A percentile compares a stretch with the other conserved stretches of the same genome.
Conservation (phyloP, 2,797 vertebrate species). For the Channa striata region DNA sequence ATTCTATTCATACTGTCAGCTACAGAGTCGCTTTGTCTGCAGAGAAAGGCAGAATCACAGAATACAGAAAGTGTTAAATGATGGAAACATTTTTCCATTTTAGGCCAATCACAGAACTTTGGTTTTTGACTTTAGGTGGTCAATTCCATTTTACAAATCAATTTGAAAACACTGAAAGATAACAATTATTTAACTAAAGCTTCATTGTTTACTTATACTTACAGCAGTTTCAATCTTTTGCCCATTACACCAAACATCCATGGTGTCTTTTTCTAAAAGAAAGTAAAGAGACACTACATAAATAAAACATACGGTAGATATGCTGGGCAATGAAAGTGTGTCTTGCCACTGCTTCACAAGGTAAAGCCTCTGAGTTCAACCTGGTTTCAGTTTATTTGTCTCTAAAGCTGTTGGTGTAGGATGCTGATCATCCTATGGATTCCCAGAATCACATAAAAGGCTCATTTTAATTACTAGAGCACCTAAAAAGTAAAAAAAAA, state of each 20-base stretch:
- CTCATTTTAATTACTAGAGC: no score
- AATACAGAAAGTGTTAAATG: not conserved
- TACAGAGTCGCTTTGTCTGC: not conserved
- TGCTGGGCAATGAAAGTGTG: no score
- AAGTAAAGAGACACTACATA: conserved; percentile 2
- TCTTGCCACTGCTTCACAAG: not conserved
- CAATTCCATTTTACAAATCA: not conserved
- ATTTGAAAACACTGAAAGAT: not conserved
- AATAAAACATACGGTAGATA: not conserved
- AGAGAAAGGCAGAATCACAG: not conserved
- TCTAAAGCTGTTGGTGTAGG: not conserved
- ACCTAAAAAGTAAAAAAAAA: no score
- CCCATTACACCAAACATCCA: conserved; percentile 99
- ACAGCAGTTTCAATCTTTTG: conserved; percentile 96
- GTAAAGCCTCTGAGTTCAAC: not conserved
- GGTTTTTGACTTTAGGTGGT: not conserved
- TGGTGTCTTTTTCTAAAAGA: conserved; percentile 95
- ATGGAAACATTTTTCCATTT: not conserved
- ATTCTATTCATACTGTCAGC: not conserved
- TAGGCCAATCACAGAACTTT: no score
- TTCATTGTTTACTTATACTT: conserved; percentile 63
- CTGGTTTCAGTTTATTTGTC: not conserved
- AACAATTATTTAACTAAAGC: no score
- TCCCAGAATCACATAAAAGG: no score
- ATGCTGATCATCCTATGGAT: no score